Evolutionary conservation across 2,888 invertebrate species (phyloP).

Genomic region (Pachliopta kotzebuea): DNA sequence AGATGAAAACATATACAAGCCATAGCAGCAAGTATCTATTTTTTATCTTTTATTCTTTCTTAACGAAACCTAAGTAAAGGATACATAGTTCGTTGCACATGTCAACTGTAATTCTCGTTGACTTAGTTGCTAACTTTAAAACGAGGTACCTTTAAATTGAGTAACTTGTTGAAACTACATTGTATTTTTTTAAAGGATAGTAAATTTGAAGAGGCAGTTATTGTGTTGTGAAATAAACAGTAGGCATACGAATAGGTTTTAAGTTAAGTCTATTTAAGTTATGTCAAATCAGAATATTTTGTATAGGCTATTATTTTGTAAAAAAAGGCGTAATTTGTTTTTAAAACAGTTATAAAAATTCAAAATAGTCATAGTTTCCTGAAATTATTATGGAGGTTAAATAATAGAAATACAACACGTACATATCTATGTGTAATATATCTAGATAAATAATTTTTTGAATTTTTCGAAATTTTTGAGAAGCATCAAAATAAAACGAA

Average conservation of each 20-base stretch:
- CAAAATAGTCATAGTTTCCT: not conserved
- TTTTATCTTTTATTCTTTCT: no score
- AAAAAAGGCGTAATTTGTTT: not conserved
- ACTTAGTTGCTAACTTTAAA: not conserved
- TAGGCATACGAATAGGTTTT: not conserved
- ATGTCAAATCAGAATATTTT: not conserved
- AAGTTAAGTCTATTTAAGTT: no score
- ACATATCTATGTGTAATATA: no score
- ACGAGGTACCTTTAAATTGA: not conserved
- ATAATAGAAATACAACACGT: no score
- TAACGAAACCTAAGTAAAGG: no score
- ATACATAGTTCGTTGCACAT: not conserved
- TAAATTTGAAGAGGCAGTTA: conserved; percentile 1
- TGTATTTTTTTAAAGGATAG: not conserved
- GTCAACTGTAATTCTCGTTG: not conserved
- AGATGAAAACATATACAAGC: no score
- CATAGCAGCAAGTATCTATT: no score
- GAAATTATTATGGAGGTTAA: no score
- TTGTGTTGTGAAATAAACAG: not conserved
- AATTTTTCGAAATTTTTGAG: not conserved
- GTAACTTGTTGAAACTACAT: not conserved
- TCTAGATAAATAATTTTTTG: no score
- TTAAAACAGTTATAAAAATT: not conserved
- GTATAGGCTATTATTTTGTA: not conserved
- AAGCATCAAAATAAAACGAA: not conserved